Percentiles rank a stretch among this genome's conserved stretches.
Evolutionary conservation across 1,140 invertebrate genomes (phyloP).

Genomic region (Propsilocerus akamusi): DNA sequence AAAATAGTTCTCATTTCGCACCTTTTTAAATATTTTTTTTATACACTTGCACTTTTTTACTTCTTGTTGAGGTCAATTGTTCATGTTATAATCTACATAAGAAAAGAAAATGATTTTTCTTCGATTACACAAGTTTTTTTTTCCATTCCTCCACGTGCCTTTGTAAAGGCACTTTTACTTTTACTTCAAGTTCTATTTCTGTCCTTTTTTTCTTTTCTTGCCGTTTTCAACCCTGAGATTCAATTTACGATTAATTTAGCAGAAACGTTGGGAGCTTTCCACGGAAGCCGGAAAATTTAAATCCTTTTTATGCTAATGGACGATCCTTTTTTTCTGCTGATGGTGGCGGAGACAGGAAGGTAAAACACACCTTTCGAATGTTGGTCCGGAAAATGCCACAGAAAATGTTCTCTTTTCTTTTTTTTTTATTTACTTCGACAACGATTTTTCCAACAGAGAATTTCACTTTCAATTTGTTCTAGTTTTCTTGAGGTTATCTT

Average conservation of each 20-base stretch:
- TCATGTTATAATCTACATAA: too few species aligned
- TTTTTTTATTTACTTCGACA: neutral
- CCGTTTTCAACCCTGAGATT: neutral
- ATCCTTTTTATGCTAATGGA: conserved; percentile 3
- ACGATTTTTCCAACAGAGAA: neutral
- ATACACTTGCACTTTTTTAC: neutral
- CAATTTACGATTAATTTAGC: neutral
- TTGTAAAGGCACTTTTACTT: neutral
- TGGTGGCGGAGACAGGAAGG: neutral
- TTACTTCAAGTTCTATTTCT: neutral
- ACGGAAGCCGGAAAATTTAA: conserved; percentile 3
- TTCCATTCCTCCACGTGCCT: neutral
- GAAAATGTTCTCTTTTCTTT: neutral
- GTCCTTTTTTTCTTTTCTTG: neutral
- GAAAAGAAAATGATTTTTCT: too few species aligned
- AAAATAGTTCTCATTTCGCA: neutral
- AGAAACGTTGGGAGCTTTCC: neutral
- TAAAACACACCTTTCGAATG: neutral
- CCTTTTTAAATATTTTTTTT: neutral
- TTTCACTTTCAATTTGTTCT: neutral
- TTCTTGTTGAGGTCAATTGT: neutral
- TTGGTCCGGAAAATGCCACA: neutral
- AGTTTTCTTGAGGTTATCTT: neutral
- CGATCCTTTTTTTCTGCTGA: too few species aligned
- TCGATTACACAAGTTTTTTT: neutral